These are phyloP conservation scores for Neolamprologus caudopunctatus DNA, from an alignment of 2,113 vertebrate genomes.

Conservation along the genomic window DNA sequence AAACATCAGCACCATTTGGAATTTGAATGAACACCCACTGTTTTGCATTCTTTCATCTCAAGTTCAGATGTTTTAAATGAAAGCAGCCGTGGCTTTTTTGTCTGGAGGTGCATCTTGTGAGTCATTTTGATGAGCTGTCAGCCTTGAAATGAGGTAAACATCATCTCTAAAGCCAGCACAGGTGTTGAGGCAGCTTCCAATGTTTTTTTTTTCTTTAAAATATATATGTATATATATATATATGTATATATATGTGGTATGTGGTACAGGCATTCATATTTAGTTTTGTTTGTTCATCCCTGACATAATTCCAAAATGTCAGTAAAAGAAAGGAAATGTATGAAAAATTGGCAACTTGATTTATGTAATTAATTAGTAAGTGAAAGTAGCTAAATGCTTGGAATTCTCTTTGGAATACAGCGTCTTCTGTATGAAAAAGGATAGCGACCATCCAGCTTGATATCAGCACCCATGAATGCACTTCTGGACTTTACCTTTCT, in stretches of 20 bases:
- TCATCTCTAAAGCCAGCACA: not conserved
- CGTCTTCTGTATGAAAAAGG: not conserved
- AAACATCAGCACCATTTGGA: not conserved
- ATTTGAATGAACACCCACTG: not conserved
- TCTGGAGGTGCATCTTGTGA: not conserved
- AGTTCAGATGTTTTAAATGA: not conserved
- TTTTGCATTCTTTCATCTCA: not conserved
- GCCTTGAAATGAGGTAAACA: conserved; percentile 35
- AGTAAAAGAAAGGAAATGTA: not conserved
- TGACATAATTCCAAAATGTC: not conserved
- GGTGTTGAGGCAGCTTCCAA: not conserved
- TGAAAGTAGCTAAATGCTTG: not conserved
- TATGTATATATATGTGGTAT: not conserved
- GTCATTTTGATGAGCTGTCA: conserved; percentile 14
- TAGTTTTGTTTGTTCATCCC: not conserved
- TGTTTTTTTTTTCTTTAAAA: not conserved
- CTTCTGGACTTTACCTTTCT: not conserved
- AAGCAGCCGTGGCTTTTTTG: not conserved
- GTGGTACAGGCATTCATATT: not conserved
- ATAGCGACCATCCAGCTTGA: not conserved
- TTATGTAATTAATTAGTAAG: not conserved
- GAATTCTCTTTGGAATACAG: not conserved
- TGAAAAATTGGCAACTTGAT: not conserved
- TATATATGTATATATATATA: no score
- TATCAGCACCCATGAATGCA: not conserved